These are phyloP conservation scores for Gymnothorax reevesii DNA, from an alignment of 2,797 vertebrate genomes.

Conservation along the genomic window DNA sequence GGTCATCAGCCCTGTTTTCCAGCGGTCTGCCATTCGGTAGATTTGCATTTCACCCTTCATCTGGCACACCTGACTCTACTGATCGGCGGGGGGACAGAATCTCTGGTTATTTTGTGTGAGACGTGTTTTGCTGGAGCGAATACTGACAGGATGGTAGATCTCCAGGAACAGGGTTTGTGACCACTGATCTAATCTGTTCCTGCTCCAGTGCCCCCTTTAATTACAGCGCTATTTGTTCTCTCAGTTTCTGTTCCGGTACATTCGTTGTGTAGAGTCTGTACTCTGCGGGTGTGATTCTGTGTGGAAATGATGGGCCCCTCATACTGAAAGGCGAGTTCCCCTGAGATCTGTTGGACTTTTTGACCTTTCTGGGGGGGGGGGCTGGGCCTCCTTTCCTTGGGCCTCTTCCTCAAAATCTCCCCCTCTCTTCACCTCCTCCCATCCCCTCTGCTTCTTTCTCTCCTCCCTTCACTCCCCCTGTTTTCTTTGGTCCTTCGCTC, in stretches of 20 bases:
- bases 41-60: too few species aligned
- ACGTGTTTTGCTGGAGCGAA: too few species aligned
- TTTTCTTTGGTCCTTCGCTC: background rate
- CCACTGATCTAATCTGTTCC: too few species aligned
- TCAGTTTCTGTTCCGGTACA: background rate
- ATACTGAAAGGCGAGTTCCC: background rate
- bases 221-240: background rate
- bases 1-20: too few species aligned
- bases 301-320: background rate
- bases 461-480: background rate
- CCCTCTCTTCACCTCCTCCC: background rate
- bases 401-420: background rate
- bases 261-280: background rate
- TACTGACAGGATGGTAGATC: too few species aligned
- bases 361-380: background rate
- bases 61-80: too few species aligned
- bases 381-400: background rate
- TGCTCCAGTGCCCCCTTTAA: background rate
- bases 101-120: too few species aligned
- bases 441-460: background rate
- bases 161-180: too few species aligned
- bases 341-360: background rate
- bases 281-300: background rate
- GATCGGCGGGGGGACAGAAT: too few species aligned
- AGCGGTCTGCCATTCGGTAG: too few species aligned